A percentile compares a stretch with the other conserved stretches of the same genome.
Conservation (phyloP, 2,797 vertebrate species). For the Silurus lanzhouensis region DNA sequence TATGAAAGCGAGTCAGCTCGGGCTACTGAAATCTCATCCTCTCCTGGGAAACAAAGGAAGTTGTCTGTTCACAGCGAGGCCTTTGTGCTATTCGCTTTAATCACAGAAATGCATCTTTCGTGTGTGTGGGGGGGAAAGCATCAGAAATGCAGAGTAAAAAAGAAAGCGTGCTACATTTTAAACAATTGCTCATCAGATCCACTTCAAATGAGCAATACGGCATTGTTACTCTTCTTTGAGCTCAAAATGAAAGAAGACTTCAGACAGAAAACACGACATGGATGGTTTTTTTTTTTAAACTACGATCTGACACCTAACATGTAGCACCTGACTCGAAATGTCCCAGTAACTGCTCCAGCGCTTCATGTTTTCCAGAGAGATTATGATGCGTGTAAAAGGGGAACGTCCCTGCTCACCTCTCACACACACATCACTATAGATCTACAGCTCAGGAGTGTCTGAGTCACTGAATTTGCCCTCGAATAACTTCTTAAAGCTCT, state of each 20-base stretch:
- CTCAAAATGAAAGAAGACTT: background rate
- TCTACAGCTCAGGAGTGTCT: slow-evolving; percentile 12
- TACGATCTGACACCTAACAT: background rate
- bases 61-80: slow-evolving; percentile 35
- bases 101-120: slow-evolving; percentile 25
- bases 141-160: slow-evolving; percentile 25
- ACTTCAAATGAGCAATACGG: background rate
- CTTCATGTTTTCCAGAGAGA: slow-evolving; percentile 9
- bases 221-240: background rate
- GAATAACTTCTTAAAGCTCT: background rate
- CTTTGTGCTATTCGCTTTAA: slow-evolving; percentile 27
- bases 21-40: slow-evolving; percentile 29
- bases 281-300: background rate
- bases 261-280: background rate
- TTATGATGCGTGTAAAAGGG: background rate
- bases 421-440: background rate
- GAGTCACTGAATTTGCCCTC: slow-evolving; percentile 22
- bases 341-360: background rate
- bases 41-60: slow-evolving; percentile 36
- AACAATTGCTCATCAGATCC: slow-evolving; percentile 26
- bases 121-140: slow-evolving; percentile 7
- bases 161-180: background rate
- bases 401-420: slow-evolving; percentile 12
- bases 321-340: no score
- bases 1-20: slow-evolving; percentile 10